Base-by-base conservation (phyloP, 2,113 vertebrate genomes). In the Loxodonta africana region DNA sequence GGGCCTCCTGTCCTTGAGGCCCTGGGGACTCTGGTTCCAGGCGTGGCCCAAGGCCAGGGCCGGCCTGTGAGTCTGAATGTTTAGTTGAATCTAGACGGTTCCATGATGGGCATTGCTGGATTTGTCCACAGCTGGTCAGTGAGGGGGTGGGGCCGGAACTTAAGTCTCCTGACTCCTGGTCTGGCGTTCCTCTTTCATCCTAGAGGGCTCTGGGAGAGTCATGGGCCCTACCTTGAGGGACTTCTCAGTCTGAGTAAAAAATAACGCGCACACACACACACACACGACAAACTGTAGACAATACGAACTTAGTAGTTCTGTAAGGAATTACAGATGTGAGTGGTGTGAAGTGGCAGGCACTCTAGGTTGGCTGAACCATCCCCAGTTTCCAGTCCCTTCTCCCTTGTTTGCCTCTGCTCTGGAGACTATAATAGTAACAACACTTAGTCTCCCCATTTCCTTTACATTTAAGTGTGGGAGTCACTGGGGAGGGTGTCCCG, bases 21-120 rank as follows among this genome's bases (percentile, higher is more conserved):
- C 46, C 76, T 30, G 10, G 65, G 60, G 37, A 17, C 51, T 71
- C n/a, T 41, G 53, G 25, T 2, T 80, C 76, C 20, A 25, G 37
- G 90, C 0, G 0, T 44, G 12, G 33, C n/a, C 28, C 20, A 3
- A 0, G 21, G 37, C 8, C 71, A 25, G 44, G 11, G 48, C 25
- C 25, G 25, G 44, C 51, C 28, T 23, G 7, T 8, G 30, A 81
- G 67, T 73, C n/a, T 89, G 9, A n/a, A n/a, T 71, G 67, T 51
- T 82, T 60, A 73, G 20, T 11, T 46, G 62, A 86, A 48, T 37
- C 60, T 2, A 92, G 76, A 37, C 73, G 25, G 0, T 77, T 82
- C n/a, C 73, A 53, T 65, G 2, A 9, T 15, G 37, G 69, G 10
- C 28, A 9, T 3, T 83, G 81, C 41, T 37, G 62, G 44, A 67